Evolutionary conservation across 2,888 invertebrate species (phyloP).

Genomic region (Rugalucina vietnamica): DNA sequence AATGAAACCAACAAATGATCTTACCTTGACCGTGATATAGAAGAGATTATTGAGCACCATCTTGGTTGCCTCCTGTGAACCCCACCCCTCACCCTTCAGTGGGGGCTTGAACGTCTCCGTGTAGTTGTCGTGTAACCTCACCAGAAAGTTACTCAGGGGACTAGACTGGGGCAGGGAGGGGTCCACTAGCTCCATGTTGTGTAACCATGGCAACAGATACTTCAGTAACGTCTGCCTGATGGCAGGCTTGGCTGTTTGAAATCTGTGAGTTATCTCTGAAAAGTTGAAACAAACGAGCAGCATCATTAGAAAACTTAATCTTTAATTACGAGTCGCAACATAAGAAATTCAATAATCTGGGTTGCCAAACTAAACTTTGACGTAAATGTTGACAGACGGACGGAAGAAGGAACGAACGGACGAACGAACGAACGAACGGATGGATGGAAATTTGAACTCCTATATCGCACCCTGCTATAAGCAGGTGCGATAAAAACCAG

Average conservation of each 20-base stretch:
- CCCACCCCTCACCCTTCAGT: slow-evolving; percentile 96
- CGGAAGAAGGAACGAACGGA: too few species aligned
- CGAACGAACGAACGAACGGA: too few species aligned
- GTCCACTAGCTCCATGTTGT: slow-evolving; percentile 99
- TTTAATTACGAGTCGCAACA: too few species aligned
- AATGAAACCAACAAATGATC: too few species aligned
- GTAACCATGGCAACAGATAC: slow-evolving; percentile 97
- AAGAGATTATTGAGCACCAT: slow-evolving; percentile 99
- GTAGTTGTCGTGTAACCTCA: slow-evolving; percentile 86
- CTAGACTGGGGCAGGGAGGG: slow-evolving; percentile 92
- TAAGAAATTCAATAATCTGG: too few species aligned
- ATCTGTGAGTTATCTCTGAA: slow-evolving; percentile 97
- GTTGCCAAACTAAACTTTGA: too few species aligned
- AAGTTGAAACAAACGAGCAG: too few species aligned
- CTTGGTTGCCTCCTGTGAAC: slow-evolving; percentile 99
- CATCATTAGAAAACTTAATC: too few species aligned
- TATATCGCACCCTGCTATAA: too few species aligned
- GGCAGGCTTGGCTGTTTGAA: slow-evolving; percentile 97
- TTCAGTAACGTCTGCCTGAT: slow-evolving; percentile 95
- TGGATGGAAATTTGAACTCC: too few species aligned
- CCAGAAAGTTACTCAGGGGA: slow-evolving; percentile 78
- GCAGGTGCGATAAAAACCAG: too few species aligned
- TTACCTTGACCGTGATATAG: slow-evolving; percentile 93
- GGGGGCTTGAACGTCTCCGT: slow-evolving; percentile 85
- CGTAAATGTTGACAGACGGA: background rate